Percentiles rank a stretch among this genome's conserved stretches.
Evolutionary conservation across 2,113 vertebrate genomes (phyloP).

Genomic region (Antechinus stuartii): DNA sequence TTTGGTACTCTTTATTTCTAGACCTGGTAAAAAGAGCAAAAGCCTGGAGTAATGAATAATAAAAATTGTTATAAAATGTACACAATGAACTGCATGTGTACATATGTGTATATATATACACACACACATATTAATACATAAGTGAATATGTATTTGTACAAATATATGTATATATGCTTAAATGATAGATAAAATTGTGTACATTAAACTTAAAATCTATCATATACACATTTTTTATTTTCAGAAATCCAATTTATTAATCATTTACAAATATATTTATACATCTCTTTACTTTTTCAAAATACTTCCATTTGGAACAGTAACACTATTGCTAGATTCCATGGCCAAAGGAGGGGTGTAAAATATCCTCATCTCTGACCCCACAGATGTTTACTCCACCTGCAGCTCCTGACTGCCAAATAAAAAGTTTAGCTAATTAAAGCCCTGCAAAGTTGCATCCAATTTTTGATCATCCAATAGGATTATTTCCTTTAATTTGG

Average conservation of each 20-base stretch:
- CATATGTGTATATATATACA: neutral
- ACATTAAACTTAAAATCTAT: neutral
- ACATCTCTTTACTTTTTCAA: neutral
- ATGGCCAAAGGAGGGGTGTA: neutral
- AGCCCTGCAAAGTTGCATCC: neutral
- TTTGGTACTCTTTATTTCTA: neutral
- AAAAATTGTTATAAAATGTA: neutral
- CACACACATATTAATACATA: too few relatives aligned
- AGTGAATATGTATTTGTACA: too few relatives aligned
- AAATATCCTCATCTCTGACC: neutral
- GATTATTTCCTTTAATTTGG: neutral
- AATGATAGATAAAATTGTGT: neutral
- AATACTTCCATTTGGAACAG: neutral
- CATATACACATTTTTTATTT: neutral
- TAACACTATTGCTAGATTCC: neutral
- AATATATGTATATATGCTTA: neutral
- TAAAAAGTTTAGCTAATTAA: neutral
- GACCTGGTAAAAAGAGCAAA: neutral
- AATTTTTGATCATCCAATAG: neutral
- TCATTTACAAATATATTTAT: neutral
- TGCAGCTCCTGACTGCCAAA: neutral
- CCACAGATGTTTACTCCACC: neutral
- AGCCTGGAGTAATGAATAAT: neutral
- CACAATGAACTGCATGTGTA: neutral
- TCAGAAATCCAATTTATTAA: neutral